Evolutionary conservation across 1,140 invertebrate species (phyloP), one percentile per base, ranked within the genome.

Genomic region (Drosophila pseudoananassae): DNA sequence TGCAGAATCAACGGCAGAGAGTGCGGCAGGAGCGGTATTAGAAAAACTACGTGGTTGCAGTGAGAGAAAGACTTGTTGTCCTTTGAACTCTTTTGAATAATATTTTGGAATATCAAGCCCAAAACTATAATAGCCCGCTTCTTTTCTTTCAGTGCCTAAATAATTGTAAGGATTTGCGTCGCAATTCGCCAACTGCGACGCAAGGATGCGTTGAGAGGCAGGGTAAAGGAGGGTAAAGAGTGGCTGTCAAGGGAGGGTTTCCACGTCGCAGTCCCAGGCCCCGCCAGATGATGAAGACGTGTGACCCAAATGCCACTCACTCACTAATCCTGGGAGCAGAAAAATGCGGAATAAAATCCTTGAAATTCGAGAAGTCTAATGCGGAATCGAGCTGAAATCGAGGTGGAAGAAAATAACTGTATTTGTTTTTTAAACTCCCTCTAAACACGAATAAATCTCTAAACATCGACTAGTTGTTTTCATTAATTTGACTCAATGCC

Each of bases 121-220:
- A 20, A 20, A 20, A 27, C 25, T 27, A 27, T 27, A 20, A 9
- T 8, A 33, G 4, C 10, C 3, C 2, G 10, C 3, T 3, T 1
- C 15, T 4, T 58, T 38, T 53, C 17, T 40, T 20, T 3, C 47
- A 58, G 68, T 58, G 66, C 20, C 52, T 14, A 31, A 49, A 33
- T 51, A 17, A 58, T 27, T 64, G 8, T 61, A 51, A 54, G 73
- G 78, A 81, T 77, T 81, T 81, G 66, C 78, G 78, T 61, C 66
- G 61, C 73, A 49, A 55, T 45, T 50, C 29, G 27, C 33, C 57
- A 55, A 82, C 58, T 83, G 69, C 78, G 79, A 57, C 69, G 74
- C 58, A 12, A 69, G 58, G 58, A 69, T 83, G 78, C 78, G 74
- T 33, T 38, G 27, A 68, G 46, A 38, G 68, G 46, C 68, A 53